Percentiles rank a stretch among this genome's conserved stretches.
phyloP scores from a whole-genome alignment of 2,888 invertebrate species.

The Epirrhoe tristata region DNA sequence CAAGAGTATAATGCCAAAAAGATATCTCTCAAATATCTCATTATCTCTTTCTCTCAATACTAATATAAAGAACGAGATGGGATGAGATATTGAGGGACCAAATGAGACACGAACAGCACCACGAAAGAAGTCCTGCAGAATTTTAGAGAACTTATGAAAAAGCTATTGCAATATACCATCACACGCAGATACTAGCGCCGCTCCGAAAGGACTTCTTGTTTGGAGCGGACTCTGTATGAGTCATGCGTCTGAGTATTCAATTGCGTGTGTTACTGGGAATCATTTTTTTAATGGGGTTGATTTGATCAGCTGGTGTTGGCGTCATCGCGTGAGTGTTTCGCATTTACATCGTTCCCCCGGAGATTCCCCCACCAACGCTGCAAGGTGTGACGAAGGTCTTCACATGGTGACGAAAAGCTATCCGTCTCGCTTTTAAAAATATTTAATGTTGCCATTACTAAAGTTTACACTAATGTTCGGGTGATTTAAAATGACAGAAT shows the following conservation, averaged over 20 bases:
- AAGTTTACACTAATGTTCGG: constrained; percentile 13
- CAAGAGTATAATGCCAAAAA: background rate
- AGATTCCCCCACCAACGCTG: constrained; percentile 16
- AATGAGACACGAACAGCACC: background rate
- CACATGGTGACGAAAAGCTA: constrained; percentile 9
- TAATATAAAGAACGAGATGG: background rate
- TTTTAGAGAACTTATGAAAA: too few relatives aligned
- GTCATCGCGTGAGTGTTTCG: constrained; percentile 33
- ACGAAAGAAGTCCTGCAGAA: too few relatives aligned
- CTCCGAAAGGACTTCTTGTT: too few relatives aligned
- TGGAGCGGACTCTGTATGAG: background rate
- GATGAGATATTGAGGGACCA: background rate
- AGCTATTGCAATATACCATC: too few relatives aligned
- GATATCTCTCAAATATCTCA: too few relatives aligned
- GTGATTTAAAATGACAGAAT: background rate
- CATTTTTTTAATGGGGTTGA: constrained; percentile 19
- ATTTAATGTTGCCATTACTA: constrained; percentile 27
- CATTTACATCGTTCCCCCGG: constrained; percentile 26
- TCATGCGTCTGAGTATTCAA: constrained; percentile 17
- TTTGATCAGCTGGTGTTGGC: constrained; percentile 26
- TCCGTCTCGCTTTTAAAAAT: constrained; percentile 34
- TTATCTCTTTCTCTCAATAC: too few relatives aligned
- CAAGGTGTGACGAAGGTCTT: constrained; percentile 27
- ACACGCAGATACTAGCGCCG: too few relatives aligned
- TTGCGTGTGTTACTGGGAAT: constrained; percentile 21